Evolutionary conservation across 2,113 vertebrate species (phyloP), one percentile per base, ranked within the genome.

Genomic region (Dromaius novaehollandiae): DNA sequence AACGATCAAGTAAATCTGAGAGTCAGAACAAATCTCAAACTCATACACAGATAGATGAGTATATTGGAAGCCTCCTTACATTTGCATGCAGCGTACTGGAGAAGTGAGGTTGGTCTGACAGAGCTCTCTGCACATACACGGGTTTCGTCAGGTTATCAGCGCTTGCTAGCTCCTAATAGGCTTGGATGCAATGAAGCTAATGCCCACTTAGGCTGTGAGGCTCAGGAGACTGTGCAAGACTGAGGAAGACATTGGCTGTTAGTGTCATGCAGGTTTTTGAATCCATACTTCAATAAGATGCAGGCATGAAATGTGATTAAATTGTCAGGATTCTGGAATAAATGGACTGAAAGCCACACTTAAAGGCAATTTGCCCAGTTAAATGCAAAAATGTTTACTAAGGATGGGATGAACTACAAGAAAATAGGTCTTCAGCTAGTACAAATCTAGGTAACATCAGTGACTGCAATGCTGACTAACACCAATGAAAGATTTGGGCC

Each of bases 41-140:
- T 88, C 30, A 9, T 4, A 12, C 6, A 64, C 51, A 16, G 1
- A 63, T 6, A 61, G 64, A 21, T 0, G 4, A 65, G 7, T 30
- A 6, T 26, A 17, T 40, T 17, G 11, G 56, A 60, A 19, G 30
- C 19, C 30, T 58, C 17, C 17, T 60, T 34, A 60, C 32, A 18
- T 60, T 56, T 71, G 25, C 18, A 20, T 4, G 1, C 68, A 50
- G 17, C 36, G 12, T 30, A 13, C 2, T 51, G 86, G 50, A 9
- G 63, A 42, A 0, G 3, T 13, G 15, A 42, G 22, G 7, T 77
- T 55, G 26, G 11, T 22, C 53, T 86, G 53, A 28, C 11, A 25
- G 25, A 5, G 5, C 12, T 26, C 42, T 73, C 4, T 58, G 51
- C 24, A 20, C 71, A 42, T 9, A 4, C 16, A 28, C 14, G 12